Evolutionary conservation across 2,888 invertebrate genomes (phyloP), one percentile per base, ranked within the genome.

Genomic region (Sminthurides aquaticus): DNA sequence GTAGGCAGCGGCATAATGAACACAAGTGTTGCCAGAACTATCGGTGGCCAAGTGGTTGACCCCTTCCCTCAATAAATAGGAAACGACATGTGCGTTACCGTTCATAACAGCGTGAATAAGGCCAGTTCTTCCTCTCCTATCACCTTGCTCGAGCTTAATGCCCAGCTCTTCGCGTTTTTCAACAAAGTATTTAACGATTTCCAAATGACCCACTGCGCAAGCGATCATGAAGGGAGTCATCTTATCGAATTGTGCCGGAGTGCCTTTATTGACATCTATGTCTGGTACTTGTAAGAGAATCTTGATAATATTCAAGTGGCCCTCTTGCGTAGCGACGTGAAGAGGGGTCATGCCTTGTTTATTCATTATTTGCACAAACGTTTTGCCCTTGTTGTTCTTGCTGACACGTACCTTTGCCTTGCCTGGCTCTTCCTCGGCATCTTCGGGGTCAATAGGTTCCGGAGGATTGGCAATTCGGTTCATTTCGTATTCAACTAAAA

Each of bases 1-100:
- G 74, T 83, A 83, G 0, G 82, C 82, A 57, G 80, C 79, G 1
- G 82, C 82, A 75, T 82, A 83, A 75, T 82, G 82, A 1, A 81
- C 77, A 1, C 80, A 73, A 0, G 81, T 77, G 75, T 82, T 83
- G 34, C 81, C 81, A 8, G 82, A 82, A 27, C 79, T 78, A 72
- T 83, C 83, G 0, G 76, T 76, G 3, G 76, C 74, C 67, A 80
- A 76, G 1, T 80, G 78, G 73, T 81, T 78, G 1, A 79, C 79
- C 11, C 82, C 82, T 49, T 79, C 73, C 29, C 78, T 74, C 22
- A 82, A 75, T 57, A 82, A 74, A 75, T 78, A 81, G 0, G 81
- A 80, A 1, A 79, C 79, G 49, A 81, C 76, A 66, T 80, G 78
- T n/a, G n/a, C n/a, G n/a, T n/a, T n/a, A n/a, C n/a, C n/a, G n/a